Base-by-base conservation (phyloP, 2,797 vertebrate species). In the Diglossa cyanea region DNA sequence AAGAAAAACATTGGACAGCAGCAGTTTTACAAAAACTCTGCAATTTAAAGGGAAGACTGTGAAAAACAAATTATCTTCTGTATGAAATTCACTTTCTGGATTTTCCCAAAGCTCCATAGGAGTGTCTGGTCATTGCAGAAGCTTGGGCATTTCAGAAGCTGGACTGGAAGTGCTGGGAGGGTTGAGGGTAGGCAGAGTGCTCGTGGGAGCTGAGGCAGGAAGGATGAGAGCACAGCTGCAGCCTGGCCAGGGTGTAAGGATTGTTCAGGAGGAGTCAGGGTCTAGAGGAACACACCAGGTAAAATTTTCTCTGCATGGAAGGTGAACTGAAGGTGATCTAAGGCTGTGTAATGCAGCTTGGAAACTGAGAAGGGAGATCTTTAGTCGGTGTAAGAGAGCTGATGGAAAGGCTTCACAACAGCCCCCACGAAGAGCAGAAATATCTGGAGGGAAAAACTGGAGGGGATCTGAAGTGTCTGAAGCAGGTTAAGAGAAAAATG, bases 1-100 rank as follows among this genome's bases (percentile, higher is more conserved):
- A 74, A 93, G 91, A 93, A 95, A 61, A 61, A 63, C 48, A n/a
- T 54, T 88, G 57, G 89, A 58, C 76, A 45, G 90, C 45, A 51
- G 62, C 67, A 95, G 65, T 93, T 88, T 86, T 62, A 47, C 60
- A 96, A 86, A 92, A 93, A 33, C 86, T 67, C 85, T 95, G 82
- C 94, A 96, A 74, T 94, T 96, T 81, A 74, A 77, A 86, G 74
- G 55, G 80, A 71, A 88, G 53, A 9, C 81, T 87, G 39, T 78
- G 60, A 88, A 95, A 93, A 90, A 58, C 73, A 74, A 63, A 67
- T 68, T 93, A 95, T 81, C 21, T 90, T 63, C 45, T 0, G 0
- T 66, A 31, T 48, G 31, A 48, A 82, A 72, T 72, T 47, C 10
- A n/a, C 70, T 65, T 92, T 13, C 25, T 62, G 45, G 57, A 13